phyloP scores from a whole-genome alignment of 2,797 vertebrate species.

The Arnoldichthys spilopterus region DNA sequence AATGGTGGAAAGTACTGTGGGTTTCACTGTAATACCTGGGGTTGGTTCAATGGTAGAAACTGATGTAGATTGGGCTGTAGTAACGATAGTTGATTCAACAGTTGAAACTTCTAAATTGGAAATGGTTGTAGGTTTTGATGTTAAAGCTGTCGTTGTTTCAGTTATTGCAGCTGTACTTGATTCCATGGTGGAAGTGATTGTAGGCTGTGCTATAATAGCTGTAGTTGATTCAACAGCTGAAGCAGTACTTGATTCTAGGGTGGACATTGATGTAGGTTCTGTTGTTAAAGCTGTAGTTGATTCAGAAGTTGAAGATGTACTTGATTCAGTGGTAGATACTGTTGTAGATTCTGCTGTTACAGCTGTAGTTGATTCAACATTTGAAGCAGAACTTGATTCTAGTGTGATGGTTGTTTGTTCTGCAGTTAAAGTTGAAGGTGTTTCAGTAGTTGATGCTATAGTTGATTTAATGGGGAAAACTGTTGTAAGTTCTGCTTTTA shows the following conservation, averaged over 20 bases:
- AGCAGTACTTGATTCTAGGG: background rate
- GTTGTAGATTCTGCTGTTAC: background rate
- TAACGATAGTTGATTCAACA: background rate
- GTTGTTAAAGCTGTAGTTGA: background rate
- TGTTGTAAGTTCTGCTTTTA: background rate
- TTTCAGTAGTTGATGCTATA: background rate
- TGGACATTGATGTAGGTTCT: background rate
- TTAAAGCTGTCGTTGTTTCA: background rate
- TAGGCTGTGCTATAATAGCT: background rate
- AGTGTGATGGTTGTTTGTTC: background rate
- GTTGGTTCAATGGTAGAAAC: too few relatives aligned
- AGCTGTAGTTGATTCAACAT: background rate
- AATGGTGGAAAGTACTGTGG: too few relatives aligned
- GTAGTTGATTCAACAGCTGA: background rate
- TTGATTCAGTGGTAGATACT: background rate
- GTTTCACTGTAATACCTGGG: too few relatives aligned
- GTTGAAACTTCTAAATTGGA: background rate
- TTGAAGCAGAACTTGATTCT: background rate
- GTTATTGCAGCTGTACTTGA: background rate
- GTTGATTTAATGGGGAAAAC: background rate
- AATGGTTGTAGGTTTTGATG: background rate
- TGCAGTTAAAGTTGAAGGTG: constrained; percentile 4
- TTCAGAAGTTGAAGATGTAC: background rate
- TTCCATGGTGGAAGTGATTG: background rate
- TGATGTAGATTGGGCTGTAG: too few relatives aligned